Evolutionary conservation across 2,888 invertebrate genomes (phyloP), one percentile per base, ranked within the genome.

Genomic region (Siphonodentalium dalli): DNA sequence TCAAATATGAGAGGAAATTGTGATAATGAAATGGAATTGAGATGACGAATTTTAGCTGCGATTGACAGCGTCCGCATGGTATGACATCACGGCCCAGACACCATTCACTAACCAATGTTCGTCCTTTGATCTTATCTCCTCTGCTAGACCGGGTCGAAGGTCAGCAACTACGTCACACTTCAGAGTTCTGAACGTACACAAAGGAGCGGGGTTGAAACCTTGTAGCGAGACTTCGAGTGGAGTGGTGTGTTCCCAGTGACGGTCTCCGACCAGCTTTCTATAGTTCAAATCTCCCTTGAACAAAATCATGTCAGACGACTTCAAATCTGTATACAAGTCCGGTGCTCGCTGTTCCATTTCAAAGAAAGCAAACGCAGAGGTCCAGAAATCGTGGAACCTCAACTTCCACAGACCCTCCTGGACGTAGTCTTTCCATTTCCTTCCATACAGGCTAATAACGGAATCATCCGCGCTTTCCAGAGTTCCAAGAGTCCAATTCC

Each of bases 261-360:
- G 86, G 75, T 99, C 99, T 0, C 90, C 91, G 35, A 93, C 83
- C 48, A 99, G 82, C 83, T 99, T 99, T 35, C 99, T 85, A 79
- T 97, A 98, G 84, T 98, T 98, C 9, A 99, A 85, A 81, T 99
- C 98, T 0, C 97, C 86, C 81, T 97, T 97, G 79, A 96, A 93
- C 69, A 97, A 85, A 0, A 91, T 74, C 1, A 91, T 83, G 61
- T 87, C 85, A 0, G 92, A 86, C 66, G 87, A 82, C 3, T 87
- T 84, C 2, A 98, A 83, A 59, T 87, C 86, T 13, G 85, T 76
- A 77, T 94, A 93, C 9, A 98, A 79, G 0, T 85, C 78, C 1
- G 87, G 86, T 45, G 88, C 88, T 6, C 86, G 81, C 13, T 81
- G 82, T 69, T 87, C 85, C 95, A 98, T 96, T 68, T 87, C 86